Conservation (phyloP, 2,888 invertebrate genomes). For the Eudemis profundana region DNA sequence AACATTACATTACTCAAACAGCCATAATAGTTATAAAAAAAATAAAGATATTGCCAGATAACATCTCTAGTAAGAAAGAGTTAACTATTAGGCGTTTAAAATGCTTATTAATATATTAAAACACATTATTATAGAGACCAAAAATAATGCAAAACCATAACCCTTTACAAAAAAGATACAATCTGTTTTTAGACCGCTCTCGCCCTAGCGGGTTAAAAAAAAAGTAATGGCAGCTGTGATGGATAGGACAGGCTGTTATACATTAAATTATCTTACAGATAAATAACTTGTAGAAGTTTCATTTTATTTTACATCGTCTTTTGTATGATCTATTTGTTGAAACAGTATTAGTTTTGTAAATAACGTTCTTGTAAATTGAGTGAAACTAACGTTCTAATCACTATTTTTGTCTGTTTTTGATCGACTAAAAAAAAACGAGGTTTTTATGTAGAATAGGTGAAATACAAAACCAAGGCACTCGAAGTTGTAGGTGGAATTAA, state of each 20-base stretch:
- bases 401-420: too few species aligned
- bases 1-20: too few species aligned
- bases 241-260: conserved; percentile 55
- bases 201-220: conserved; percentile 56
- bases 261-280: conserved; percentile 62
- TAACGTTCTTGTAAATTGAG: neutral
- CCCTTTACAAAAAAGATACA: conserved; percentile 16
- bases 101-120: conserved; percentile 10
- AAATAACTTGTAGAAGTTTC: conserved; percentile 56
- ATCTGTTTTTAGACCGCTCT: conserved; percentile 54
- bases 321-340: conserved; percentile 57
- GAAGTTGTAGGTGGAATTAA: too few species aligned
- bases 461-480: too few species aligned
- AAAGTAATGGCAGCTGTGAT: conserved; percentile 58
- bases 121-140: neutral
- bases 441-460: too few species aligned
- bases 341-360: conserved; percentile 10
- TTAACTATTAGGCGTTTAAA: neutral
- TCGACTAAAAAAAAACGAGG: too few species aligned
- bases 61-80: neutral
- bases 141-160: conserved; percentile 21
- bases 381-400: conserved; percentile 3
- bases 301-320: conserved; percentile 56
- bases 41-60: neutral
- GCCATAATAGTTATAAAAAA: too few species aligned